These are phyloP conservation scores for Colaptes auratus DNA, from an alignment of 2,113 vertebrate species.

Conservation along the genomic window DNA sequence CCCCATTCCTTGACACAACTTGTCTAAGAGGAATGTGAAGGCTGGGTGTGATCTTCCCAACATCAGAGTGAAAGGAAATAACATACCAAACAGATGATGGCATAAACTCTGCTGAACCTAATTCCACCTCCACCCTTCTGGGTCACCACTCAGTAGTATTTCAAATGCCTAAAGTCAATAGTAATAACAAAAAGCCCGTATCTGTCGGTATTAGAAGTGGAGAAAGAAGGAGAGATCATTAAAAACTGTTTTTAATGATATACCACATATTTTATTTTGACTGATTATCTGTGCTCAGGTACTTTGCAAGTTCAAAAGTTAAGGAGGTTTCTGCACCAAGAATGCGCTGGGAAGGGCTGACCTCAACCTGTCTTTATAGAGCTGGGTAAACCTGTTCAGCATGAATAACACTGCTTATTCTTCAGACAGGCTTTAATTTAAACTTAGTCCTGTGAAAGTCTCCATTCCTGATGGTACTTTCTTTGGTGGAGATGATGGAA, in stretches of 20 bases:
- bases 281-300: not conserved
- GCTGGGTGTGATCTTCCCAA: conserved; percentile 79
- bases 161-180: conserved; percentile 65
- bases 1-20: conserved; percentile 75
- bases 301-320: conserved; percentile 40
- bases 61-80: conserved; percentile 76
- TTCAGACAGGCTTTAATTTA: not conserved
- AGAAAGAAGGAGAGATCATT: conserved; percentile 39
- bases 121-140: conserved; percentile 71
- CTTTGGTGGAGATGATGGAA: not conserved
- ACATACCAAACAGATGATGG: conserved; percentile 77
- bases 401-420: not conserved
- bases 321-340: not conserved
- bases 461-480: not conserved
- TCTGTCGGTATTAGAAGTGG: conserved; percentile 52
- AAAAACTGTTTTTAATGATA: conserved; percentile 14
- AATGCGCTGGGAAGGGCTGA: not conserved
- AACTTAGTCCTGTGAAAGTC: not conserved
- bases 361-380: not conserved
- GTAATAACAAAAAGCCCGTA: conserved; percentile 47
- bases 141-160: conserved; percentile 69
- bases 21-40: conserved; percentile 73
- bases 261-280: not conserved
- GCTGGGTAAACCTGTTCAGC: conserved; percentile 30
- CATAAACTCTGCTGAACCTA: conserved; percentile 44